These are phyloP conservation scores for Enoplosus armatus DNA, from an alignment of 2,797 vertebrate species.

Conservation along the genomic window DNA sequence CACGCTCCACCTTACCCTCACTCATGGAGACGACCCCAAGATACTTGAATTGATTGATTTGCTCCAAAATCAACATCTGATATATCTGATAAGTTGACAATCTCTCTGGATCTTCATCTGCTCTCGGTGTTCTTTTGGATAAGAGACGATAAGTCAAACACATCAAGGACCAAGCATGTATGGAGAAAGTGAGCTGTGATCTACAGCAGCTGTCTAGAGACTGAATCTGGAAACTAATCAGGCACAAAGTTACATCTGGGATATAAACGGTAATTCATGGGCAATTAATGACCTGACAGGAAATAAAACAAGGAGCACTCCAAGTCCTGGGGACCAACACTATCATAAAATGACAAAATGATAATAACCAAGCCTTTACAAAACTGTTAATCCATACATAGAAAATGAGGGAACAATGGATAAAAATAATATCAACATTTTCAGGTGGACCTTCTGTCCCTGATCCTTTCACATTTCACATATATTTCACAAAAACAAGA, in stretches of 20 bases:
- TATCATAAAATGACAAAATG: neutral
- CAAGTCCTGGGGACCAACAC: neutral
- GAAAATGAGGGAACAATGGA: neutral
- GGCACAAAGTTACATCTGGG: neutral
- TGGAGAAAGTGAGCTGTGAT: neutral
- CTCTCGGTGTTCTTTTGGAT: neutral
- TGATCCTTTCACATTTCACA: conserved; percentile 3
- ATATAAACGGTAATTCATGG: neutral
- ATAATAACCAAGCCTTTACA: neutral
- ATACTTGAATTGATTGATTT: too few species aligned
- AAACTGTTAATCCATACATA: neutral
- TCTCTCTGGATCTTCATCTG: neutral
- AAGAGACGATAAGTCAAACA: neutral
- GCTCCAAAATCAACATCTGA: neutral
- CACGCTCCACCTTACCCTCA: neutral
- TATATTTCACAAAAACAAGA: conserved; percentile 15
- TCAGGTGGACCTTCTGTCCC: neutral
- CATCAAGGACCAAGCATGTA: neutral
- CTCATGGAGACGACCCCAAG: neutral
- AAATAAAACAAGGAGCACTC: neutral
- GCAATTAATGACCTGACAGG: neutral
- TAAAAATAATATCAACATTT: neutral
- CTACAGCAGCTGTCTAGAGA: neutral
- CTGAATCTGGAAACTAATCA: neutral
- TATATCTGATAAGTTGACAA: neutral